phyloP scores from a whole-genome alignment of 2,113 vertebrate genomes.

The Centrocercus urophasianus region DNA sequence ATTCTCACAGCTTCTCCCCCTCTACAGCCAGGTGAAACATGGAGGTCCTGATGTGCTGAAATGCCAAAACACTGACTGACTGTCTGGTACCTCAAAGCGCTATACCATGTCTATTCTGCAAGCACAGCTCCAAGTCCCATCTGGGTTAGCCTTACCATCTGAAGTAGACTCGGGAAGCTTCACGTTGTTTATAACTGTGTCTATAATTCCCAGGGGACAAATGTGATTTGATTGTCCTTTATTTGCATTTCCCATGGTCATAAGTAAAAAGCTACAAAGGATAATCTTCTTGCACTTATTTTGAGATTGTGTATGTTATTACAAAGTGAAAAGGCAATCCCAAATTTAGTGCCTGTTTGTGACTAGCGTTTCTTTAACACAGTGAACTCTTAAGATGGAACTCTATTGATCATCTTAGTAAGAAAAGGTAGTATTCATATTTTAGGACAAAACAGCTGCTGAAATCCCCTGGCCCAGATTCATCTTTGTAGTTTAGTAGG shows the following conservation, averaged over 20 bases:
- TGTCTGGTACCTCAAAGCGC: not conserved
- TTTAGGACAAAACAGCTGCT: not conserved
- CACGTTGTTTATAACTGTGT: not conserved
- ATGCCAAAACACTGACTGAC: not conserved
- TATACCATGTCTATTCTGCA: not conserved
- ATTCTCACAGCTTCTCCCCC: not conserved
- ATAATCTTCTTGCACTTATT: not conserved
- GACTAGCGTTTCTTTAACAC: not conserved
- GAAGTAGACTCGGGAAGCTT: not conserved
- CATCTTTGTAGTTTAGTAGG: not conserved
- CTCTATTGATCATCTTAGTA: not conserved
- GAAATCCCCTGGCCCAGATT: not conserved
- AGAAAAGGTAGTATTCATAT: not conserved
- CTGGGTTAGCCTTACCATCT: not conserved
- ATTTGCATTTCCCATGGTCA: not conserved
- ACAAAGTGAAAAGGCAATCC: not conserved
- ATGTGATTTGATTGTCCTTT: not conserved
- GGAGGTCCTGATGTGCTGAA: not conserved
- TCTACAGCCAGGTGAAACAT: not conserved
- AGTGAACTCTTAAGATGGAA: not conserved
- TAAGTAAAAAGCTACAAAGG: not conserved
- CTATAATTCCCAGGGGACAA: accelerated
- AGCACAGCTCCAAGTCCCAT: not conserved
- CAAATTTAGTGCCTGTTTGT: not conserved
- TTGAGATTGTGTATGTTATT: not conserved